A percentile compares a stretch with the other conserved stretches of the same genome.
Evolutionary conservation across 2,888 invertebrate genomes (phyloP).

Genomic region (Heliconius hortense): DNA sequence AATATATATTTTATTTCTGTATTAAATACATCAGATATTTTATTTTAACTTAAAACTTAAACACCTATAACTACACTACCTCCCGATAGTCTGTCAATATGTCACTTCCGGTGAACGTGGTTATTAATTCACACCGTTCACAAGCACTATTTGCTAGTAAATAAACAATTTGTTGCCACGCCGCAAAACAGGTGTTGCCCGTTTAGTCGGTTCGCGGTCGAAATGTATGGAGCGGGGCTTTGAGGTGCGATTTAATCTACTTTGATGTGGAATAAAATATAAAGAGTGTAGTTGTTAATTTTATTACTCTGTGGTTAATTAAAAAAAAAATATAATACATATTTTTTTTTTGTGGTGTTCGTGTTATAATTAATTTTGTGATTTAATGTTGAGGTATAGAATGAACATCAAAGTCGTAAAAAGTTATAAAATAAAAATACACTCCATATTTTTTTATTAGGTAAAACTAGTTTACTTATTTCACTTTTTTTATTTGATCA

Average conservation of each 20-base stretch:
- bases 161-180: conserved; percentile 35
- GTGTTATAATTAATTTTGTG: no score
- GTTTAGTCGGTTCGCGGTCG: conserved; percentile 25
- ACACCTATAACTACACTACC: not conserved
- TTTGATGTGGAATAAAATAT: conserved; percentile 18
- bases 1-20: not conserved
- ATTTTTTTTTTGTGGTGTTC: not conserved
- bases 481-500: no score
- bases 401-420: no score
- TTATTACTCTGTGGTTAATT: not conserved
- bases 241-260: conserved; percentile 16
- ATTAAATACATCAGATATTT: not conserved
- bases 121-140: conserved; percentile 28
- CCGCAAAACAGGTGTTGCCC: conserved; percentile 37
- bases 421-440: no score
- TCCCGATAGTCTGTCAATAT: conserved; percentile 1
- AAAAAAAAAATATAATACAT: not conserved
- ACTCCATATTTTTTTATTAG: no score
- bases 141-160: conserved; percentile 32
- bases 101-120: conserved; percentile 19
- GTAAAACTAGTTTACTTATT: no score
- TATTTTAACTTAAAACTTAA: not conserved
- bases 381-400: no score
- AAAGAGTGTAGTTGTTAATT: not conserved
- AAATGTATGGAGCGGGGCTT: conserved; percentile 23